phyloP scores from a whole-genome alignment of 2,797 vertebrate genomes.

The Sebastes matsubarae region DNA sequence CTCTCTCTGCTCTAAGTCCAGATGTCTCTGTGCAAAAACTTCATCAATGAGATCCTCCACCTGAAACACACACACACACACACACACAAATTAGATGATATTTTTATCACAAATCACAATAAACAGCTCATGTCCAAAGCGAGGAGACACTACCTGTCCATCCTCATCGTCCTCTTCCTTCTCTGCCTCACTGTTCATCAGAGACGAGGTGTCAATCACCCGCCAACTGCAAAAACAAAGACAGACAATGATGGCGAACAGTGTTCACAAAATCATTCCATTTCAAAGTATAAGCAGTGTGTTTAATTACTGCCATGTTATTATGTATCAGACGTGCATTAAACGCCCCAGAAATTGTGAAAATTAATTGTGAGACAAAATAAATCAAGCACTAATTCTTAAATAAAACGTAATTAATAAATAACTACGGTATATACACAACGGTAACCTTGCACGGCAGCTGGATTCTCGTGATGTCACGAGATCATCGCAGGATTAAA shows the following conservation, averaged over 20 bases:
- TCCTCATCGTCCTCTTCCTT: slow-evolving; percentile 1
- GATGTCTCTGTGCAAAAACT: slow-evolving; percentile 85
- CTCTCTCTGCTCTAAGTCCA: slow-evolving; percentile 85
- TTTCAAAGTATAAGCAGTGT: neutral
- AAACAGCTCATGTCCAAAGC: neutral
- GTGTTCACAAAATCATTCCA: neutral
- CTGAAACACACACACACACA: slow-evolving; percentile 68
- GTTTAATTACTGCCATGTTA: neutral
- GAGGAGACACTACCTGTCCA: slow-evolving; percentile 36
- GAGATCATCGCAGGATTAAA: too few relatives aligned
- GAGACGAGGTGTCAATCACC: slow-evolving; percentile 76
- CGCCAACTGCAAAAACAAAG: slow-evolving; percentile 86
- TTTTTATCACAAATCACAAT: neutral
- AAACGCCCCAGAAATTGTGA: neutral
- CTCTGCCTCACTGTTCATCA: slow-evolving; percentile 63
- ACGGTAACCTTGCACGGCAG: too few relatives aligned
- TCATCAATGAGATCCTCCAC: slow-evolving; percentile 87
- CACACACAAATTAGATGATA: neutral
- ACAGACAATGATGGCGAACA: neutral
- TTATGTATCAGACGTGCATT: neutral
- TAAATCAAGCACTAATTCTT: neutral
- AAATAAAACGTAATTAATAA: neutral
- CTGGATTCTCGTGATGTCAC: too few relatives aligned
- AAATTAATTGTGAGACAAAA: neutral
- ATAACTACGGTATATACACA: neutral